Evolutionary conservation across 2,113 vertebrate species (phyloP), one percentile per base, ranked within the genome.

Genomic region (Urocolius indicus): DNA sequence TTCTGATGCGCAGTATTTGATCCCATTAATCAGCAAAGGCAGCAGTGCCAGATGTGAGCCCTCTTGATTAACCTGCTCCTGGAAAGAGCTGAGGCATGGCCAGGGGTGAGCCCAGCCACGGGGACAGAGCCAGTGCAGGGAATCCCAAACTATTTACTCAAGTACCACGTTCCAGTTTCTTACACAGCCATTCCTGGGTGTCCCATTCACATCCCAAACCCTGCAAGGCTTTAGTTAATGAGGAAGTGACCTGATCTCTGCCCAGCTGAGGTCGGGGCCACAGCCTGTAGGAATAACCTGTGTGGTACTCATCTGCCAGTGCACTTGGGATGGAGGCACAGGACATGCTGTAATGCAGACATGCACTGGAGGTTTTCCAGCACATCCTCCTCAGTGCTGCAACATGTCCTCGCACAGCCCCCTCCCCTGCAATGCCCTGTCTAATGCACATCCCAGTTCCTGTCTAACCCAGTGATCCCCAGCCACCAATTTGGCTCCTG

Each of bases 341-440:
- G 36, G 18, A 3, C 0, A 0, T 2, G 36, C n/a, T 8, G 41
- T 23, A 9, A 26, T 16, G 4, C 29, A 34, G 34, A 13, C 43
- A 4, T 5, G 16, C 57, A 18, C 9, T 3, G 68, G 38, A 46
- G 54, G 46, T 55, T 32, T 43, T 26, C 61, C 8, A 4, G 9
- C 1, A 0, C 58, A 22, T 10, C 54, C 20, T 21, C 23, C 54
- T 23, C 38, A 22, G 1, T 1, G 2, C 38, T 4, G 3, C 79
- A 20, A 19, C 2, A 0, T 7, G 36, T 45, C 76, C 71, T 2
- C 1, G 10, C 3, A 3, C 45, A 61, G 54, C 63, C 34, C 43
- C 2, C 11, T 36, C 59, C 54, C 58, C 52, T 14, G n/a, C 2
- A 1, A 8, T 0, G 4, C 16, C 1, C 41, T 0, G 0, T 19